These are phyloP conservation scores for Oceanodroma leucorhoa DNA, from an alignment of 2,797 vertebrate genomes.

Conservation along the genomic window DNA sequence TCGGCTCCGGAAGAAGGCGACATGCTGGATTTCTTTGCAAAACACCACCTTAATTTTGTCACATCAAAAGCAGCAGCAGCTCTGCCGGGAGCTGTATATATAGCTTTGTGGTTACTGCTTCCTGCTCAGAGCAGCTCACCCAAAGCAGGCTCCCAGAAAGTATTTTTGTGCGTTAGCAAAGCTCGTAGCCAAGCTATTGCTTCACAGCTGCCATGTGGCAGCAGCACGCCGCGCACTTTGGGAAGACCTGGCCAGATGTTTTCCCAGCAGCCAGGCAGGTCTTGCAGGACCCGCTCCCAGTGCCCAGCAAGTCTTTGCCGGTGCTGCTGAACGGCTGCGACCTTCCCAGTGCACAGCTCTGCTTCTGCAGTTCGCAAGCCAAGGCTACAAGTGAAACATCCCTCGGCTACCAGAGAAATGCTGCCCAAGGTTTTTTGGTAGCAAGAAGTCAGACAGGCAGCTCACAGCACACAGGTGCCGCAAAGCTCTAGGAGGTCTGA, in stretches of 20 bases:
- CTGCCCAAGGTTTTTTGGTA: background rate
- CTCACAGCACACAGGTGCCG: background rate
- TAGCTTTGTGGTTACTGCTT: slow-evolving; percentile 47
- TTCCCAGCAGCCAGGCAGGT: background rate
- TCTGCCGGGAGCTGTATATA: slow-evolving; percentile 1
- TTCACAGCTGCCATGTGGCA: background rate
- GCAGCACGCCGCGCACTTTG: fast-evolving
- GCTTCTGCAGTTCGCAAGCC: background rate
- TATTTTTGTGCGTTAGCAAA: background rate
- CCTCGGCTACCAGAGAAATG: background rate
- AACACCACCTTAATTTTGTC: slow-evolving; percentile 7
- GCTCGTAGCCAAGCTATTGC: background rate
- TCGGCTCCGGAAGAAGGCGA: background rate
- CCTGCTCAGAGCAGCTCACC: slow-evolving; percentile 7
- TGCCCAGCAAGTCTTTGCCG: background rate
- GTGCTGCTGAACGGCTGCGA: fast-evolving
- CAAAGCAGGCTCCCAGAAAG: background rate
- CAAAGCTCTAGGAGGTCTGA: background rate
- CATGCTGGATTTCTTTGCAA: background rate
- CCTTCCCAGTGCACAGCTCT: background rate
- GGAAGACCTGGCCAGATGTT: background rate
- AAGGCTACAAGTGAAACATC: fast-evolving
- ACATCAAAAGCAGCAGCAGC: slow-evolving; percentile 35
- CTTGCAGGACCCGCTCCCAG: background rate
- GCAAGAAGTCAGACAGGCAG: background rate